Evolutionary conservation across 2,797 vertebrate genomes (phyloP).

Genomic region (Darevskia mixta): DNA sequence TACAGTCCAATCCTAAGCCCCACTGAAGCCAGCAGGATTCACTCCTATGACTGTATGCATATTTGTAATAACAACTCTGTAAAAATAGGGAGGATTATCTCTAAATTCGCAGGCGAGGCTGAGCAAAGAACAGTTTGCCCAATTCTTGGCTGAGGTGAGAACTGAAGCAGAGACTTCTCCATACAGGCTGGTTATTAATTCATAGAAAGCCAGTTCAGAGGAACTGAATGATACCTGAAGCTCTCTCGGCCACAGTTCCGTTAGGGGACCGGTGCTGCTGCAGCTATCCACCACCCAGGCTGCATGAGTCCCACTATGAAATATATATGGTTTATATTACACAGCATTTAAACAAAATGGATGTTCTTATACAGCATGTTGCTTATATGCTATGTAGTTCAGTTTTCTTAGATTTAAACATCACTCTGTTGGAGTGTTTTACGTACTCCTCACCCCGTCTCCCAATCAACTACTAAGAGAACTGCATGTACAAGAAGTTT

Average conservation of each 20-base stretch:
- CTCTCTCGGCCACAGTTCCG: not conserved
- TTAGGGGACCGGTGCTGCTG: not conserved
- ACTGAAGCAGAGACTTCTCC: not conserved
- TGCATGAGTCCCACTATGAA: not conserved
- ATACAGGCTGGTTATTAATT: not conserved
- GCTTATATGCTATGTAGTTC: not conserved
- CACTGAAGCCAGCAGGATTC: no score
- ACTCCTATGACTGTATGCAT: no score
- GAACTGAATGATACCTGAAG: not conserved
- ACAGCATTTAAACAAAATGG: not conserved
- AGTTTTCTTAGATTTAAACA: not conserved
- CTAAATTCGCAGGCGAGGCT: not conserved
- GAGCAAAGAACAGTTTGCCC: not conserved
- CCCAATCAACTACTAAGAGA: not conserved
- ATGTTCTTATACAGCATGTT: not conserved
- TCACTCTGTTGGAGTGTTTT: not conserved
- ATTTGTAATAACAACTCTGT: not conserved
- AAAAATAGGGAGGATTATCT: not conserved
- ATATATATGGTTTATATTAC: not conserved
- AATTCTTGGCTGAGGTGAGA: not conserved
- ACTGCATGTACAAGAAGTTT: not conserved
- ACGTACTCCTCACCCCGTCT: no score
- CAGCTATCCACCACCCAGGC: not conserved
- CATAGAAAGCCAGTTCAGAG: not conserved
- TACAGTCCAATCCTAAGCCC: no score